Percentiles rank a stretch among this genome's conserved stretches.
Conservation (phyloP, 2,113 vertebrate genomes). For the Xenotilapia flavipinnis region DNA sequence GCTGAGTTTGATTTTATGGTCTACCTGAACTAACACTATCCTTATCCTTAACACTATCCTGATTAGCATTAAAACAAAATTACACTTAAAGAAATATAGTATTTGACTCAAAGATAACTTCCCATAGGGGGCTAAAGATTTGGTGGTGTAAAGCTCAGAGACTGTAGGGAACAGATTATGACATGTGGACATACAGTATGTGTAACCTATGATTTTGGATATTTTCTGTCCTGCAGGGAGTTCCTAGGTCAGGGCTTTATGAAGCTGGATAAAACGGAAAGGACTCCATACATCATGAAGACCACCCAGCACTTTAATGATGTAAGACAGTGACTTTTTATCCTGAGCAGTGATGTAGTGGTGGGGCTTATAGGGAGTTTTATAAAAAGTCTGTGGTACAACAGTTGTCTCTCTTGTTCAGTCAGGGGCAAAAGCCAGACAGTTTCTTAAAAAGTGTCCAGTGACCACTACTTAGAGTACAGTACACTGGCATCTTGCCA, state of each 20-base stretch:
- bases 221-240: constrained; percentile 73
- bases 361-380: neutral
- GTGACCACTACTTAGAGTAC: neutral
- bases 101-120: neutral
- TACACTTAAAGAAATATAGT: neutral
- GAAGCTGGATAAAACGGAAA: constrained; percentile 91
- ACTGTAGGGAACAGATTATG: neutral
- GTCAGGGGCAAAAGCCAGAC: neutral
- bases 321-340: constrained; percentile 62
- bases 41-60: neutral
- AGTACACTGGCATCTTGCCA: neutral
- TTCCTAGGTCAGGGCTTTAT: constrained; percentile 98
- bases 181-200: neutral
- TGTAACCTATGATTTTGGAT: neutral
- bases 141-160: neutral
- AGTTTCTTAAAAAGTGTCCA: neutral
- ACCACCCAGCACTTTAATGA: constrained; percentile 97
- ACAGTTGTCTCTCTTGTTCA: neutral
- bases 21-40: neutral
- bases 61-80: neutral
- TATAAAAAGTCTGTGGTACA: neutral
- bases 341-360: neutral
- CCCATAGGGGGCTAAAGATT: neutral
- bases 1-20: neutral
- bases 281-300: constrained; percentile 95